These are phyloP conservation scores for Spea multiplicata DNA, from an alignment of 2,113 vertebrate genomes.

Conservation along the genomic window DNA sequence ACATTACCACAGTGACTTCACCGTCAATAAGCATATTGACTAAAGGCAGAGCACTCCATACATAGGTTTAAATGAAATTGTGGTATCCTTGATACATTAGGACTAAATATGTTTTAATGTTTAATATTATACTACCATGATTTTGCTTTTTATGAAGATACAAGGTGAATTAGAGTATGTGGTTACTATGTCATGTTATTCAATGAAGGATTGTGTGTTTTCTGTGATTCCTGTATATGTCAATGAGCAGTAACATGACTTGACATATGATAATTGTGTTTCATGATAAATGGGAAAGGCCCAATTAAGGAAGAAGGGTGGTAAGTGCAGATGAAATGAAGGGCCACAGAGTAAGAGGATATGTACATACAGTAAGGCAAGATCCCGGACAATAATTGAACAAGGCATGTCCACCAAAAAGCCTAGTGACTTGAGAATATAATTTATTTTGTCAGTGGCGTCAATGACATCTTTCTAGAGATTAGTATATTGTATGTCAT, in stretches of 20 bases:
- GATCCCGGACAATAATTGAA: too few relatives aligned
- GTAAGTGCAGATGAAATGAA: too few relatives aligned
- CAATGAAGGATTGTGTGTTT: not conserved
- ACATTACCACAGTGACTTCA: constrained; percentile 34
- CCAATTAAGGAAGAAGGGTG: not conserved
- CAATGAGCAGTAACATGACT: not conserved
- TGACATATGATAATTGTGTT: not conserved
- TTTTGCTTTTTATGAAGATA: too few relatives aligned
- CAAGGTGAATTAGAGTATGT: too few relatives aligned
- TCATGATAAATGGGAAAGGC: not conserved
- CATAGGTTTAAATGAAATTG: not conserved
- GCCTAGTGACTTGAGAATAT: too few relatives aligned
- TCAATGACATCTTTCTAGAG: too few relatives aligned
- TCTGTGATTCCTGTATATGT: not conserved
- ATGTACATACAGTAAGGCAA: too few relatives aligned
- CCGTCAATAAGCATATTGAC: constrained; percentile 31
- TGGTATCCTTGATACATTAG: not conserved
- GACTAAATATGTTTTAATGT: not conserved
- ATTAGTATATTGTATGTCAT: too few relatives aligned
- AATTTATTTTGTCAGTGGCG: too few relatives aligned
- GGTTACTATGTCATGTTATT: not conserved
- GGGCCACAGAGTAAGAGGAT: too few relatives aligned
- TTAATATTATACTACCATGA: not conserved
- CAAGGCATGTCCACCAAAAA: too few relatives aligned
- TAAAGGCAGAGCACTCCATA: constrained; percentile 9